Evolutionary conservation across 2,113 vertebrate species (phyloP), one percentile per base, ranked within the genome.

Genomic region (Ciconia stormi): DNA sequence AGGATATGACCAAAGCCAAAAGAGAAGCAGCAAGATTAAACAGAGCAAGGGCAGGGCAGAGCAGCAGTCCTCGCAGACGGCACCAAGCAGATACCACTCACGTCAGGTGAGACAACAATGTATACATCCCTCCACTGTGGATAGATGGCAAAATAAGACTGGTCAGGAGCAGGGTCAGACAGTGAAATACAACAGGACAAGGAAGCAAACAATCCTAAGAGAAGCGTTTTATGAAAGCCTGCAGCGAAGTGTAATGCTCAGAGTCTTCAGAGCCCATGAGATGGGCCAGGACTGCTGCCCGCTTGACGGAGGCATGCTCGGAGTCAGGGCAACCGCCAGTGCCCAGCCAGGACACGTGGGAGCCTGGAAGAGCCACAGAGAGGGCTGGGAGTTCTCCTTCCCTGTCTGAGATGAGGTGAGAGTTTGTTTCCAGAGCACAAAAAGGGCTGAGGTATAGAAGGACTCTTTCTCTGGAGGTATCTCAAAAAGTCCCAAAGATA

Each of bases 311-410:
- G 82, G 18, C 32, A 46, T n/a, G 62, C n/a, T 50, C 3, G 2
- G 44, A n/a, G 49, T 15, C 32, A 82, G 42, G 15, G 30, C 0
- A 1, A 42, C 7, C 2, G 2, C 30, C 40, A 49, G 0, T 34
- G 36, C 29, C 22, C 50, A 46, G 5, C 18, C 16, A 50, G 44
- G 44, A 76, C n/a, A 46, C 0, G 0, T 27, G 23, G 34, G 36
- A 91, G 22, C 18, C 49, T 55, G 55, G 42, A 89, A 67, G 34
- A 78, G 17, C 26, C 42, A 53, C 25, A 22, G 55, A n/a, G 30
- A 18, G 12, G 25, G 10, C 42, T 42, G 13, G 17, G 26, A 72
- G 18, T 7, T 94, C 30, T 44, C 30, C 13, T 65, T 70, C 76
- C 32, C 32, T 53, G 13, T 19, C 44, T 72, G 32, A 66, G 74